A percentile compares a stretch with the other conserved stretches of the same genome.
These are phyloP conservation scores for Eupithecia exiguata DNA, from an alignment of 2,888 invertebrate genomes.

Conservation along the genomic window DNA sequence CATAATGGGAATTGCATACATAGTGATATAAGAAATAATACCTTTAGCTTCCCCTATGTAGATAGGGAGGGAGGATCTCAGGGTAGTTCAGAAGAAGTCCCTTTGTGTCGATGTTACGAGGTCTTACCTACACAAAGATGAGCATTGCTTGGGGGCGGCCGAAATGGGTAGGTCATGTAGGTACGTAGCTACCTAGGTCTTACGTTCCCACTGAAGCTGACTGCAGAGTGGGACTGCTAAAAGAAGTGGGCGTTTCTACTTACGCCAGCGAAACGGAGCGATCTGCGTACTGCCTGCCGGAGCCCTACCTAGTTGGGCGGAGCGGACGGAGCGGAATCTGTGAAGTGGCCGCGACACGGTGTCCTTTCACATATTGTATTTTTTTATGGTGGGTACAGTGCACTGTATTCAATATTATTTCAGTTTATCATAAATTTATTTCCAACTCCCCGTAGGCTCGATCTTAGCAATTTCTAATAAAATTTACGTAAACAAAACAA, in stretches of 20 bases:
- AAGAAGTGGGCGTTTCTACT: neutral
- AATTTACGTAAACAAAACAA: no score
- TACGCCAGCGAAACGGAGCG: neutral
- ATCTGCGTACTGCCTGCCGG: neutral
- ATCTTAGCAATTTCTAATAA: no score
- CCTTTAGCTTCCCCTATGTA: neutral
- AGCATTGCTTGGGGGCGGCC: neutral
- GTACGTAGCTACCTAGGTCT: no score
- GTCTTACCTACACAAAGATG: no score
- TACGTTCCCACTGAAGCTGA: neutral
- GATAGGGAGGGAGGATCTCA: neutral
- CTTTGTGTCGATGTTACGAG: neutral
- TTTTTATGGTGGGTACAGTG: neutral
- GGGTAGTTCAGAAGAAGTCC: neutral
- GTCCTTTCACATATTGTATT: neutral
- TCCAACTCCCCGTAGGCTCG: no score
- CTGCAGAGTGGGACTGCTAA: neutral
- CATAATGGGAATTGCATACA: neutral
- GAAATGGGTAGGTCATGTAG: neutral
- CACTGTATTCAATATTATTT: neutral
- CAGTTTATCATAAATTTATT: no score
- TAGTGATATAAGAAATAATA: neutral
- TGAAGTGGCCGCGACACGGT: neutral
- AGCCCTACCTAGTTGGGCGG: neutral
- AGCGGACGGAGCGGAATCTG: neutral